A percentile compares a stretch with the other conserved stretches of the same genome.
Evolutionary conservation across 1,140 invertebrate species (phyloP).

Genomic region (Andricus grossulariae): DNA sequence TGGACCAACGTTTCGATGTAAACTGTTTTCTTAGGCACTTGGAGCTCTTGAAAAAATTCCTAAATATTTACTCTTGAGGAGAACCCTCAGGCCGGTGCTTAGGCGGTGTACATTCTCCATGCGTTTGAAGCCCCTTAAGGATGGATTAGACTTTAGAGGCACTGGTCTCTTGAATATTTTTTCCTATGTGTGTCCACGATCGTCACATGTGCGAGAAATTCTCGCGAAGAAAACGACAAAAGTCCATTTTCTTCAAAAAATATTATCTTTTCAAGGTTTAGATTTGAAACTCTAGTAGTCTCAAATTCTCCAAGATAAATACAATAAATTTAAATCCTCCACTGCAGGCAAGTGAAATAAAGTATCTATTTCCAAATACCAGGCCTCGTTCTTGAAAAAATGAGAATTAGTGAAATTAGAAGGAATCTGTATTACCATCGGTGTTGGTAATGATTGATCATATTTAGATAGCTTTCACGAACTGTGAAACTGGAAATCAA

Average conservation of each 20-base stretch:
- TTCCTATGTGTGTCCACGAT: slow-evolving; percentile 39
- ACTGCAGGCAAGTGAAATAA: not conserved
- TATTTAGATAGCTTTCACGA: too few relatives aligned
- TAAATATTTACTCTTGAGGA: slow-evolving; percentile 71
- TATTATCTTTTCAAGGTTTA: slow-evolving; percentile 33
- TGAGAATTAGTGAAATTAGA: too few relatives aligned
- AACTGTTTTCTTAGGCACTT: slow-evolving; percentile 73
- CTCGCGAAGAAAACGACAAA: slow-evolving; percentile 32
- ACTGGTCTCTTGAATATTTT: slow-evolving; percentile 51
- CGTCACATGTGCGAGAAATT: slow-evolving; percentile 39
- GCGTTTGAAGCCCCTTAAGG: slow-evolving; percentile 57
- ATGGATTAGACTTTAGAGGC: slow-evolving; percentile 62
- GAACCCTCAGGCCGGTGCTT: slow-evolving; percentile 54
- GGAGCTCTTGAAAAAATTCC: slow-evolving; percentile 67
- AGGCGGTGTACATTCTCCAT: slow-evolving; percentile 31
- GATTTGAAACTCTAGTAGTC: slow-evolving; percentile 6
- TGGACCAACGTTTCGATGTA: slow-evolving; percentile 49
- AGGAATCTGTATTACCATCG: too few relatives aligned
- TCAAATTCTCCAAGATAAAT: too few relatives aligned
- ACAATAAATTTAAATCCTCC: too few relatives aligned
- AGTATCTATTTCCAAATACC: not conserved
- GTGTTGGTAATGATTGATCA: too few relatives aligned
- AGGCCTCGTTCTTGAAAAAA: too few relatives aligned
- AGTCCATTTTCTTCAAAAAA: slow-evolving; percentile 23
- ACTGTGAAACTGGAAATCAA: too few relatives aligned